Base-by-base conservation (phyloP, 2,888 invertebrate genomes). In the Elysia crispata region DNA sequence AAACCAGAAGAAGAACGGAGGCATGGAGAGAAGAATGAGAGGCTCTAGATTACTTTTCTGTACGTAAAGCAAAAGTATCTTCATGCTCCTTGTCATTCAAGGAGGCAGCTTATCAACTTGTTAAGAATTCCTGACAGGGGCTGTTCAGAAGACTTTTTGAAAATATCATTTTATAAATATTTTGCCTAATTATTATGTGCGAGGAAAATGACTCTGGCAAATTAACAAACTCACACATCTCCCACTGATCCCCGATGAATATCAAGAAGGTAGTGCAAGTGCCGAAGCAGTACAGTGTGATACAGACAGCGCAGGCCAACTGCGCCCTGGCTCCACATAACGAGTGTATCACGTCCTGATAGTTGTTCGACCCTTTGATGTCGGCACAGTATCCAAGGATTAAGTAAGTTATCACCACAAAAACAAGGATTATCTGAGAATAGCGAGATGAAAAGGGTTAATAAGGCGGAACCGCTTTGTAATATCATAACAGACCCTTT, bases 161-260 rank as follows among this genome's bases (percentile, higher is more conserved):
- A 54, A 15, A 54, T 15, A 54, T 15, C 54, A 54, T 15, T n/a
- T n/a, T n/a, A n/a, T n/a, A 57, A n/a, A n/a, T n/a, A n/a, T n/a
- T n/a, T n/a, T n/a, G n/a, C n/a, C n/a, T n/a, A n/a, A n/a, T n/a
- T n/a, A n/a, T n/a, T n/a, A n/a, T n/a, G n/a, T n/a, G n/a, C n/a
- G n/a, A n/a, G n/a, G n/a, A n/a, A n/a, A n/a, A n/a, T n/a, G n/a
- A n/a, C n/a, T n/a, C n/a, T n/a, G n/a, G n/a, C n/a, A n/a, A 20
- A n/a, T n/a, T n/a, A n/a, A 30, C n/a, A 3, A 60, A 87, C 92
- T 86, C 86, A 92, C 94, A 93, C 89, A 94, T 91, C 84, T 94
- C 94, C 87, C 94, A 94, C 86, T 94, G 94, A 89, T 95, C 95
- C 0, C 94, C 94, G 79, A 95, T 94, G 54, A 95, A 93, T 82